phyloP scores from a whole-genome alignment of 2,113 vertebrate genomes.

The Gorsachius goisagi region DNA sequence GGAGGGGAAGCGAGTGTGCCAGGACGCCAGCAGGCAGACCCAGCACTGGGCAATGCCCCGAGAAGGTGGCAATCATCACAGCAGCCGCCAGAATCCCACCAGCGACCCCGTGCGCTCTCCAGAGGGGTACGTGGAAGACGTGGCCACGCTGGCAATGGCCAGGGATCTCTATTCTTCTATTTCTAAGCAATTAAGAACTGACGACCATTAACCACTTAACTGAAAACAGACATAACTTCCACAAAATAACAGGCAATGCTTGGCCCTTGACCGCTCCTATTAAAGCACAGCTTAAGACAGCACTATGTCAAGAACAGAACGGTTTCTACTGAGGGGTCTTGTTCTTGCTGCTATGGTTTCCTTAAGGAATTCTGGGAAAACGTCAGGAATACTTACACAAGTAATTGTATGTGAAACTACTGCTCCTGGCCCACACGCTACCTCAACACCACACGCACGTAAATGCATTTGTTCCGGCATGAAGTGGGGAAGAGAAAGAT shows the following conservation, averaged over 20 bases:
- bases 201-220: background rate
- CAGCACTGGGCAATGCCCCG: background rate
- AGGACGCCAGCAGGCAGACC: background rate
- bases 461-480: background rate
- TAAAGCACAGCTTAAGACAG: background rate
- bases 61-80: background rate
- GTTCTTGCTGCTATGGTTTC: background rate
- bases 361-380: background rate
- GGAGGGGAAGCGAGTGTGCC: background rate
- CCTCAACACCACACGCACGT: rapidly evolving
- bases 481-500: background rate
- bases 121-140: rapidly evolving
- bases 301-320: background rate
- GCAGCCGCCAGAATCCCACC: background rate
- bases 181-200: background rate
- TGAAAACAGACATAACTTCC: background rate
- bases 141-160: background rate
- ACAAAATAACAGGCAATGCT: background rate
- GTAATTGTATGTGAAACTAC: rapidly evolving
- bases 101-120: rapidly evolving
- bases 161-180: background rate
- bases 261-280: background rate
- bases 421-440: background rate
- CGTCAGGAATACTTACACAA: background rate
- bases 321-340: rapidly evolving